Percentiles rank a stretch among this genome's conserved stretches.
Conservation (phyloP, 37 sponge, comb jelly and placozoan genomes). For the Ianthella basta region DNA sequence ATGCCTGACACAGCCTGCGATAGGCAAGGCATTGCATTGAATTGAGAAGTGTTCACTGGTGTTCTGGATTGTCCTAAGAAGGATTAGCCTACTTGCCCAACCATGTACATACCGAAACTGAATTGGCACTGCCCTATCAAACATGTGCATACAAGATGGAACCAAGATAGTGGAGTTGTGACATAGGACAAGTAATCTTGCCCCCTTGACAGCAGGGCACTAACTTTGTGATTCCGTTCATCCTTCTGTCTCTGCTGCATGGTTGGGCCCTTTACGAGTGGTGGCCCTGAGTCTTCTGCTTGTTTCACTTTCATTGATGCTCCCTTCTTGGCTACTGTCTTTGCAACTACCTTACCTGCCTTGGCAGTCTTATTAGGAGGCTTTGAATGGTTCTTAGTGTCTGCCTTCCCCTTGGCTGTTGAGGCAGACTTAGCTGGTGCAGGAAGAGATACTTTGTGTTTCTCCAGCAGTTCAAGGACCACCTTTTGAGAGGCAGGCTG, state of each 20-base stretch:
- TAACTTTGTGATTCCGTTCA: conserved; percentile 76
- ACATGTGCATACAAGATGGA: too few species aligned
- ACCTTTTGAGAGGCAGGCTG: conserved; percentile 69
- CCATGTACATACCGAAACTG: too few species aligned
- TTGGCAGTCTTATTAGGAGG: conserved; percentile 6
- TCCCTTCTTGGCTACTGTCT: conserved; percentile 9
- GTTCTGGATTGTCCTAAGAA: too few species aligned
- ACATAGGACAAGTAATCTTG: too few species aligned
- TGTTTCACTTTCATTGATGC: neutral
- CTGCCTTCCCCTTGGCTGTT: conserved; percentile 20
- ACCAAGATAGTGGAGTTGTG: too few species aligned
- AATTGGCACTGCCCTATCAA: too few species aligned
- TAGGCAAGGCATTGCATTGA: too few species aligned
- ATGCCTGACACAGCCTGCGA: too few species aligned
- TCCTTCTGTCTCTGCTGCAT: conserved; percentile 70
- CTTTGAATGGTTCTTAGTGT: neutral
- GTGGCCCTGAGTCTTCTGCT: conserved; percentile 25
- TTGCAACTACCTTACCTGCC: conserved; percentile 10
- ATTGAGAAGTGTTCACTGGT: too few species aligned
- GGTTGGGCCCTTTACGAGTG: conserved; percentile 48
- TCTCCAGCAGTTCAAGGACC: conserved; percentile 62
- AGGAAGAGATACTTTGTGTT: conserved; percentile 36
- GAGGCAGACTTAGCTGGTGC: conserved; percentile 6
- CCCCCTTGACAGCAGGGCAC: too few species aligned
- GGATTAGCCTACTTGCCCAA: too few species aligned